Base-by-base conservation (phyloP, 2,888 invertebrate species). In the Leistus spinibarbis region DNA sequence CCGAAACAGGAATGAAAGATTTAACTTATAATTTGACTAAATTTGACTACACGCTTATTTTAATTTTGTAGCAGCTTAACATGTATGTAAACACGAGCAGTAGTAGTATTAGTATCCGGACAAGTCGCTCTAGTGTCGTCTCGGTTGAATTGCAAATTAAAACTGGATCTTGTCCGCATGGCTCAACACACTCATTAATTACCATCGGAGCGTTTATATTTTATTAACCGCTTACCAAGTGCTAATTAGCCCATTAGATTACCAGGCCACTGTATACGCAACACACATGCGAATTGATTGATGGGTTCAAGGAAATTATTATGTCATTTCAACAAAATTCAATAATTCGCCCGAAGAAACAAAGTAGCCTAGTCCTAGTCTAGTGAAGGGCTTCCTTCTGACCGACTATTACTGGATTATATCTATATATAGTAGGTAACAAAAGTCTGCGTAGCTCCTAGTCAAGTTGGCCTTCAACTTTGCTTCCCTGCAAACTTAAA, bases 191-290 rank as follows among this genome's bases (percentile, higher is more conserved):
- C 69, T 69, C 69, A 69, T 69, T 70, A 63, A 70, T 70, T 63
- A 70, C 17, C 63, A 70, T 70, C 62, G 54, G 53, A 20, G 23
- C 27, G 70, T 70, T 70, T 70, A 70, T 63, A 70, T 70, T 70
- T 70, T 70, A 70, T 70, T 70, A 70, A 70, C 62, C 62, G 63
- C 24, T 70, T 70, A 63, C 63, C 53, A 70, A 70, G 70, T 70
- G 70, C 70, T 70, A 70, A 70, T 70, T 70, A 70, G 63, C 27
- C 60, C 53, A 70, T 70, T 70, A 63, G 56, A 23, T n/a, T 16
- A 27, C 23, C 23, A 17, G 54, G 40, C 67, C 54, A 67, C 67
- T 67, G 17, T 54, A 54, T 54, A 67, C 19, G 53, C 40, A 65
- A 17, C 20, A 54, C 23, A 68, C 68, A 54, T 7, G 20, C 68